Base-by-base conservation (phyloP, 1,140 invertebrate genomes). In the Macrostomum lignano region DNA sequence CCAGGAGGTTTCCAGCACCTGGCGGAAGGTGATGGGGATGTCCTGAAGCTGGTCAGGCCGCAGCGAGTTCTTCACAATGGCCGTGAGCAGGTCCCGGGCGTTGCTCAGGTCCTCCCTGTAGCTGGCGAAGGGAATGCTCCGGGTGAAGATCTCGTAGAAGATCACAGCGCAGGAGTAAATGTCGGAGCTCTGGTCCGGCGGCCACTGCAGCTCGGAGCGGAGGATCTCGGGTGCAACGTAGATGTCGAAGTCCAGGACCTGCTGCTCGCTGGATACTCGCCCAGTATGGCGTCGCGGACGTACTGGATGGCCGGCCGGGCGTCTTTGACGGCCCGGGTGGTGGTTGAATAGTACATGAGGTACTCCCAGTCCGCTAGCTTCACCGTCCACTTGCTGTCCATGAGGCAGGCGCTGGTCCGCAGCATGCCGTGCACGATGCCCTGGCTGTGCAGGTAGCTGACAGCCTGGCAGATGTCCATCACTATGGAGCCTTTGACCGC, bases 291-390 rank as follows among this genome's bases (percentile, higher is more conserved):
- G n/a, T 19, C 11, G 1, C 13, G 7, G 11, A 33, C 23, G 9
- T 26, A 10, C 6, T 21, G 31, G 11, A 30, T 30, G 7, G 32
- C 22, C 2, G 33, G 7, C 2, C 33, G n/a, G 7, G 33, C 13
- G 22, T 28, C 31, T 15, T 31, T 32, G 10, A 21, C 25, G 5
- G 23, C 29, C 10, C 5, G 10, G 20, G 39, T 37, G 7, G 33
- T 17, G 14, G 20, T 17, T 0, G 32, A 29, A 14, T 40, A 28
- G 9, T 46, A 20, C 5, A 25, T 30, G 24, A 26, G 20, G 21
- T 41, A 44, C 36, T 46, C 44, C 47, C 47, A 49, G 7, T 40
- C 40, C 0, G 42, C 35, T 13, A 52, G 38, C 35, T 44, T 45
- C 6, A 50, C n/a, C n/a, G n/a, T n/a, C n/a, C n/a, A n/a, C n/a